phyloP scores from a whole-genome alignment of 2,888 invertebrate genomes.

The Lucinisca nassula region DNA sequence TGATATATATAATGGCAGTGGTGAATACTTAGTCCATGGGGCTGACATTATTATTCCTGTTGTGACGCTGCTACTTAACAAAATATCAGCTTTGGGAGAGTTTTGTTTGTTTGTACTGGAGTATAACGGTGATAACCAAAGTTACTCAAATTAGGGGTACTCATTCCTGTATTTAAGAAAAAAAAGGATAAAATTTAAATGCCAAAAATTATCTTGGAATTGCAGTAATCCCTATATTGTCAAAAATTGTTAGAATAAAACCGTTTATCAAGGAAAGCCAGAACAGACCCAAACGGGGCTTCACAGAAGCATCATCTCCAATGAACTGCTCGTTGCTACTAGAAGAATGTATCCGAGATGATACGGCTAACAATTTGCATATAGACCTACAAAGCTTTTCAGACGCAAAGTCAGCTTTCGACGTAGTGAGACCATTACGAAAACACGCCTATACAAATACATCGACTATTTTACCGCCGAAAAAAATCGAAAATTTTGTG shows the following conservation, averaged over 20 bases:
- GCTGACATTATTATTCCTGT: neutral
- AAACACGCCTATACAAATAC: no score
- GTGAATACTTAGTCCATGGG: neutral
- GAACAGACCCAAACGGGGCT: neutral
- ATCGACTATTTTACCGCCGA: no score
- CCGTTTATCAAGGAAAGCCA: neutral
- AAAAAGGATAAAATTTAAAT: slow-evolving; percentile 2
- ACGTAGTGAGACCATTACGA: no score
- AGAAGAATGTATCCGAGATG: slow-evolving; percentile 16
- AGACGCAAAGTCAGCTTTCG: slow-evolving; percentile 44
- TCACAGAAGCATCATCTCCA: slow-evolving; percentile 29
- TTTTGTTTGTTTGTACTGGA: no score
- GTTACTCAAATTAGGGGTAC: neutral
- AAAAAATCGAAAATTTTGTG: no score
- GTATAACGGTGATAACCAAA: no score
- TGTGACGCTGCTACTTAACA: neutral
- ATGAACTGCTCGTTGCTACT: slow-evolving; percentile 15
- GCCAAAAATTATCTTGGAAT: slow-evolving; percentile 29
- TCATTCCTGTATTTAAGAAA: slow-evolving; percentile 35
- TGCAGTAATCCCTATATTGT: slow-evolving; percentile 15
- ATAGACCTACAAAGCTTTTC: slow-evolving; percentile 6
- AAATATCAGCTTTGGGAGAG: neutral
- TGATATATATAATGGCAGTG: neutral
- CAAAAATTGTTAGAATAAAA: slow-evolving; percentile 15
- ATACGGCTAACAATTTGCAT: no score